These are phyloP conservation scores for Drosophila novamexicana DNA, from an alignment of 1,140 invertebrate genomes.

Conservation along the genomic window DNA sequence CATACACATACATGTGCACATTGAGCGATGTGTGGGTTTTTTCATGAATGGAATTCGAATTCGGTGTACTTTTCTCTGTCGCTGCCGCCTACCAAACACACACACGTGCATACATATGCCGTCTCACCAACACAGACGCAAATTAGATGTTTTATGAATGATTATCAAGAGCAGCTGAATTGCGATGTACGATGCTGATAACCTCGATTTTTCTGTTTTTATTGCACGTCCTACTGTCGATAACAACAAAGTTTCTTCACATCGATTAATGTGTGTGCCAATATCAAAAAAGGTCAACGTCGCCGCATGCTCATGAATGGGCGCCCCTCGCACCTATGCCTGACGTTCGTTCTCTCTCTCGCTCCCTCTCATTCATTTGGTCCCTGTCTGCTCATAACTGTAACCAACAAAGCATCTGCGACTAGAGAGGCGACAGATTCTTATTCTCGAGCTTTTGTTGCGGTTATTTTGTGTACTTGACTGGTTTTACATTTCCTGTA, in stretches of 20 bases:
- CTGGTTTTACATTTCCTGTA: slow-evolving; percentile 79
- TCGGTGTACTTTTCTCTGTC: slow-evolving; percentile 77
- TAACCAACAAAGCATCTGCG: slow-evolving; percentile 31
- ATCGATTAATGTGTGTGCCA: slow-evolving; percentile 38
- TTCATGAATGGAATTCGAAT: slow-evolving; percentile 84
- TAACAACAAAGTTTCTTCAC: slow-evolving; percentile 22
- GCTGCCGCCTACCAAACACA: slow-evolving; percentile 54
- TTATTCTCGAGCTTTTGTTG: slow-evolving; percentile 52
- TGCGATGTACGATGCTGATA: slow-evolving; percentile 46
- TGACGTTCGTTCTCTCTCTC: neutral
- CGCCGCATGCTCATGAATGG: slow-evolving; percentile 38
- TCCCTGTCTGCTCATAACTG: slow-evolving; percentile 28
- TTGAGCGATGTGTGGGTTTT: slow-evolving; percentile 79
- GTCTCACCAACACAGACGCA: slow-evolving; percentile 26
- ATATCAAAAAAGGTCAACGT: slow-evolving; percentile 46
- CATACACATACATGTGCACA: slow-evolving; percentile 33
- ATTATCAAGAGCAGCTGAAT: slow-evolving; percentile 62
- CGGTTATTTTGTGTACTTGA: slow-evolving; percentile 67
- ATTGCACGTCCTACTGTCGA: slow-evolving; percentile 25
- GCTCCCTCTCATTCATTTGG: slow-evolving; percentile 1
- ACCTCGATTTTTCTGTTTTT: slow-evolving; percentile 39
- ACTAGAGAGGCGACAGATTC: slow-evolving; percentile 38
- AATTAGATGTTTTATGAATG: slow-evolving; percentile 74
- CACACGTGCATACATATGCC: slow-evolving; percentile 12
- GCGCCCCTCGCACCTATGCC: slow-evolving; percentile 11